Percentiles rank a stretch among this genome's conserved stretches.
phyloP scores from a whole-genome alignment of 2,113 vertebrate species.

The Pithys albifrons region DNA sequence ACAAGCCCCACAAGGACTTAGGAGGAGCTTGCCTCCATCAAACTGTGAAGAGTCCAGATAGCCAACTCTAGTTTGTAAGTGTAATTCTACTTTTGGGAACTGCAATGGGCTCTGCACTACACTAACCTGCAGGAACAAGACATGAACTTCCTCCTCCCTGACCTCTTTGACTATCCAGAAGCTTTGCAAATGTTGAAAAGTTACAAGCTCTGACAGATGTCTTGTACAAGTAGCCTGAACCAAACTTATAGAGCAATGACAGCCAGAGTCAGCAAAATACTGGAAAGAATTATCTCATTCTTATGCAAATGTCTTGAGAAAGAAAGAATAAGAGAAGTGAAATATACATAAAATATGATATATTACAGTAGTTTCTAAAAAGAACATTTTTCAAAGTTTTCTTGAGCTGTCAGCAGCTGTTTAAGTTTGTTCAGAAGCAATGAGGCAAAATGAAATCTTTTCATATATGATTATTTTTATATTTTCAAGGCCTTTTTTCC shows the following conservation, averaged over 20 bases:
- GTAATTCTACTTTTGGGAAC: not conserved
- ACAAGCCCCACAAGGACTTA: not conserved
- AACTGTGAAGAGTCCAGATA: not conserved
- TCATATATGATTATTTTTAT: constrained; percentile 52
- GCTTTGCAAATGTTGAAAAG: not conserved
- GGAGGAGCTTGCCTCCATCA: not conserved
- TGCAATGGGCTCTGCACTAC: not conserved
- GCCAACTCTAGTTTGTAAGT: not conserved
- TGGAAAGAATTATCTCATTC: not conserved
- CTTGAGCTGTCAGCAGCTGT: constrained; percentile 35
- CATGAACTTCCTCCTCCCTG: not conserved
- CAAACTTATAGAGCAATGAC: not conserved
- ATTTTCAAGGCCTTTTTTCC: constrained; percentile 4
- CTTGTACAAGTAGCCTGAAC: not conserved
- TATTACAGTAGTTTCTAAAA: not conserved
- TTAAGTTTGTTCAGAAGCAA: constrained; percentile 48
- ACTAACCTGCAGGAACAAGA: not conserved
- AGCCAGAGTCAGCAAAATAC: not conserved
- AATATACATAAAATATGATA: constrained; percentile 7
- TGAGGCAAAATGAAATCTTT: constrained; percentile 46
- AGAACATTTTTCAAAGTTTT: constrained; percentile 22
- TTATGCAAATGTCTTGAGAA: constrained; percentile 10
- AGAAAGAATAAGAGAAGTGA: not conserved
- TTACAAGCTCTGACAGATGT: not conserved
- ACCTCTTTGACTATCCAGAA: not conserved